Percentiles rank a stretch among this genome's conserved stretches.
phyloP scores from a whole-genome alignment of 2,888 invertebrate species.

The Xestobium rufovillosum region DNA sequence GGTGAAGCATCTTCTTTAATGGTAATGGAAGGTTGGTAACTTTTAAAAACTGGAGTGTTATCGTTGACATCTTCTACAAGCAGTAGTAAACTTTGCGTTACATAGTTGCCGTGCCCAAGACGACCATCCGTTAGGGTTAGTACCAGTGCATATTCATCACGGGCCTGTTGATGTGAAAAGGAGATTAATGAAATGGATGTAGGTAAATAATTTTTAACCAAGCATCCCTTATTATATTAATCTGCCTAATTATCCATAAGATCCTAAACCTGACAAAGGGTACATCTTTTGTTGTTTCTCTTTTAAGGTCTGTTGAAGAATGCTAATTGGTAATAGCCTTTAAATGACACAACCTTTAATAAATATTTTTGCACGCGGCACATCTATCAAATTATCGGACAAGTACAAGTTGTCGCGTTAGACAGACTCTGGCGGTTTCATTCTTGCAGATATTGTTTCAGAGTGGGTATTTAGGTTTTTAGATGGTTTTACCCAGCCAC shows the following conservation, averaged over 20 bases:
- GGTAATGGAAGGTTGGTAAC: conserved; percentile 74
- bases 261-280: background rate
- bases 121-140: conserved; percentile 83
- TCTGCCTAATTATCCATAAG: background rate
- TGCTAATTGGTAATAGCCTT: too few species aligned
- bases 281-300: too few species aligned
- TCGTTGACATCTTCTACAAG: conserved; percentile 90
- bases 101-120: conserved; percentile 78
- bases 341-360: too few species aligned
- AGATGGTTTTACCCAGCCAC: too few species aligned
- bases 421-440: too few species aligned
- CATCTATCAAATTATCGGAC: too few species aligned
- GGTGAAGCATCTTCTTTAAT: conserved; percentile 73
- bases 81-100: conserved; percentile 81
- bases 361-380: too few species aligned
- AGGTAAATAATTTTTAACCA: conserved; percentile 1
- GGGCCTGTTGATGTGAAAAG: conserved; percentile 50
- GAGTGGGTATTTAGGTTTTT: too few species aligned
- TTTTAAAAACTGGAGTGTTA: conserved; percentile 81
- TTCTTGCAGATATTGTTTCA: too few species aligned
- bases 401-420: too few species aligned
- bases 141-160: conserved; percentile 83
- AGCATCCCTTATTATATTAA: too few species aligned
- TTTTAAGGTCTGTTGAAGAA: too few species aligned
- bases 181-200: conserved; percentile 7